These are phyloP conservation scores for Sebastes paucispinis DNA, from an alignment of 2,797 vertebrate species.

Conservation along the genomic window DNA sequence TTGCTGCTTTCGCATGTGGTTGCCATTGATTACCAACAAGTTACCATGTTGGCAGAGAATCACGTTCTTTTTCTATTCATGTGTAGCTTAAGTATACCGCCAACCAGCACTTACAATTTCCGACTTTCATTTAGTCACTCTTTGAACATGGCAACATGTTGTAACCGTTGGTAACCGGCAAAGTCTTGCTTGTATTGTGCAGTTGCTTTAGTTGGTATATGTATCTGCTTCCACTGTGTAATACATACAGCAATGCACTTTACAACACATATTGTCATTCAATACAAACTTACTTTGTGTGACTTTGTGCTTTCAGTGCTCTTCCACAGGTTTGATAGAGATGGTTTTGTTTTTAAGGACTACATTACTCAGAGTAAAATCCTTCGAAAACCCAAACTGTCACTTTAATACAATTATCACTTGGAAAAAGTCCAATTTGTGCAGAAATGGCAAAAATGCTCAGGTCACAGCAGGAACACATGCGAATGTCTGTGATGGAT, in stretches of 20 bases:
- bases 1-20: not conserved
- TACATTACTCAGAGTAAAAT: not conserved
- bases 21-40: not conserved
- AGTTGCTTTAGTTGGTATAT: not conserved
- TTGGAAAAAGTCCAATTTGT: not conserved
- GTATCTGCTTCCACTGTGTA: constrained; percentile 22
- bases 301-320: not conserved
- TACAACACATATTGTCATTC: not conserved
- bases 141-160: not conserved
- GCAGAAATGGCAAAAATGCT: not conserved
- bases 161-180: not conserved
- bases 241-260: not conserved
- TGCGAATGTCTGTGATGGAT: not conserved
- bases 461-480: constrained; percentile 12
- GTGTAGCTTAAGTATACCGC: not conserved
- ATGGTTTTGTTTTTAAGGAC: not conserved
- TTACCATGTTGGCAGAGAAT: not conserved
- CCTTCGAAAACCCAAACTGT: too few species aligned
- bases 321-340: constrained; percentile 7
- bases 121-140: not conserved
- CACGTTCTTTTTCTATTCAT: not conserved
- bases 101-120: not conserved
- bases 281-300: not conserved
- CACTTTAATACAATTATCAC: not conserved
- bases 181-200: not conserved